Percentiles rank a stretch among this genome's conserved stretches.
phyloP scores from a whole-genome alignment of 2,113 vertebrate genomes.

The Ardeotis arabs region DNA sequence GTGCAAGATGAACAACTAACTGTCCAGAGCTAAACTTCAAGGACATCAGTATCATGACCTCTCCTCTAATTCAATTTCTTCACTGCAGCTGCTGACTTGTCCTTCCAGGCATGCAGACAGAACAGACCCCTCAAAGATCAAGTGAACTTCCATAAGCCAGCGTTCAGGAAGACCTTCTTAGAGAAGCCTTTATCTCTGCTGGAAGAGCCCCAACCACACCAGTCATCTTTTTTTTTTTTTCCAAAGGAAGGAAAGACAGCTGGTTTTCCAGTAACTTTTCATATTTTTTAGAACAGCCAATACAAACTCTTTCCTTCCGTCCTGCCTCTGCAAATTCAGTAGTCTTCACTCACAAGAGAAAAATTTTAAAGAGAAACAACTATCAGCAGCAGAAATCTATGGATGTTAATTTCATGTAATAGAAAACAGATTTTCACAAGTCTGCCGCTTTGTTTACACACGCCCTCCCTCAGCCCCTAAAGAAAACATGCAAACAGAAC shows the following conservation, averaged over 20 bases:
- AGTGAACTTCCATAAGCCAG: not conserved
- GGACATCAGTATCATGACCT: not conserved
- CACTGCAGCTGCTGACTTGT: slow-evolving; percentile 16
- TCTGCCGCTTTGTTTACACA: not conserved
- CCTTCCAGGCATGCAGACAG: not conserved
- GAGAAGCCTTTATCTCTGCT: slow-evolving; percentile 17
- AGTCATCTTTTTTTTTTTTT: too few relatives aligned
- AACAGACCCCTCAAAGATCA: slow-evolving; percentile 11
- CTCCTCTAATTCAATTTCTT: not conserved
- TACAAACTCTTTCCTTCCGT: not conserved
- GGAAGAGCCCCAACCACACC: not conserved
- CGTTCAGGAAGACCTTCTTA: not conserved
- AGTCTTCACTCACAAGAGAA: not conserved
- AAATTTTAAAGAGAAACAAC: not conserved
- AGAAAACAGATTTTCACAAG: slow-evolving; percentile 19
- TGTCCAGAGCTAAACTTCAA: not conserved
- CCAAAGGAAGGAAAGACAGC: not conserved
- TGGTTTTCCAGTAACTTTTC: not conserved
- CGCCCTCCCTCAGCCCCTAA: not conserved
- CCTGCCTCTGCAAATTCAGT: not conserved
- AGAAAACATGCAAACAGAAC: not conserved
- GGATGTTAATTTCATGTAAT: not conserved
- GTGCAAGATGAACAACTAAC: not conserved
- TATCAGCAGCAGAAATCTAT: not conserved
- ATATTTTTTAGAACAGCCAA: not conserved